Percentiles rank a stretch among this genome's conserved stretches.
Conservation (phyloP, 2,113 vertebrate species). For the Benitochromis conjunctus region DNA sequence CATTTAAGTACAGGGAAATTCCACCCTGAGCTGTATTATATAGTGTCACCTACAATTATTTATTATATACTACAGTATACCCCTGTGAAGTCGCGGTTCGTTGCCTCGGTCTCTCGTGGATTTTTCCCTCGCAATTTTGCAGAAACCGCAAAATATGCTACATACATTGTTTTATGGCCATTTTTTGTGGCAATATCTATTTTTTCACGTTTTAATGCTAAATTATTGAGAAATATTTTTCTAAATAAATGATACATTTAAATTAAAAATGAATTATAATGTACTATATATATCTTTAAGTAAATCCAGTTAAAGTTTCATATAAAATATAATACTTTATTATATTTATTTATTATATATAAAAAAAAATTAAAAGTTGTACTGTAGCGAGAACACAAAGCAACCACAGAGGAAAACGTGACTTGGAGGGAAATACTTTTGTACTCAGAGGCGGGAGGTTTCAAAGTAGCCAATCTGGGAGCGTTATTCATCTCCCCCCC, state of each 20-base stretch:
- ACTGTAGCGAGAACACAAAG: too few relatives aligned
- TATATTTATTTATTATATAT: too few relatives aligned
- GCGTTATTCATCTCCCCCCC: background rate
- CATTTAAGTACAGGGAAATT: background rate
- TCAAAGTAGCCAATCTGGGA: background rate
- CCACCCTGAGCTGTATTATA: background rate
- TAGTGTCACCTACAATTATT: background rate
- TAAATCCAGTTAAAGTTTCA: background rate
- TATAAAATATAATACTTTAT: too few relatives aligned
- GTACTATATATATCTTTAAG: background rate
- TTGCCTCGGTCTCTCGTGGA: background rate
- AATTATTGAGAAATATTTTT: background rate
- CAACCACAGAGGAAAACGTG: background rate
- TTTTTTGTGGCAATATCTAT: background rate
- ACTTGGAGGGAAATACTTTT: background rate
- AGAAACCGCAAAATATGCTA: background rate
- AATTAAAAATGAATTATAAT: background rate
- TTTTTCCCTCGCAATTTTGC: background rate
- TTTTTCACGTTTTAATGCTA: background rate
- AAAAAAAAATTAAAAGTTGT: too few relatives aligned
- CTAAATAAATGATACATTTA: background rate
- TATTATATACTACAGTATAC: background rate
- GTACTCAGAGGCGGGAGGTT: background rate
- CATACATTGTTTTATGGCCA: background rate
- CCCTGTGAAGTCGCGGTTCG: background rate